Evolutionary conservation across 2,888 invertebrate genomes (phyloP).

Genomic region (Pimpla rufipes): DNA sequence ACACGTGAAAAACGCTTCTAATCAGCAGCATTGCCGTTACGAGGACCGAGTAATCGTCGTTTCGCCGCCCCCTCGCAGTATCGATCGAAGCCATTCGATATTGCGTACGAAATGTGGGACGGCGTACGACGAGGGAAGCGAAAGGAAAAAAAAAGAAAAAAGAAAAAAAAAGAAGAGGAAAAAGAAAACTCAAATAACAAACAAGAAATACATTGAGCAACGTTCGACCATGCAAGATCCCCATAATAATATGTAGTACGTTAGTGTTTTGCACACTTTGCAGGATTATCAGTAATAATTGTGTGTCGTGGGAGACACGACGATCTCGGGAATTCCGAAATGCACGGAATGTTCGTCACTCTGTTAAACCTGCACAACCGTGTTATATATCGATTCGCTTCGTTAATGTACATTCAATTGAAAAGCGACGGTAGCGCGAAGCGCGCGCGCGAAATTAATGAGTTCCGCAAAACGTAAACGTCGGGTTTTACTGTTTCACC

Average conservation of each 20-base stretch:
- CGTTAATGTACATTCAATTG: conserved; percentile 33
- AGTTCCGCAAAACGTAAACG: background rate
- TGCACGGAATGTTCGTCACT: conserved; percentile 52
- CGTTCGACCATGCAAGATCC: conserved; percentile 33
- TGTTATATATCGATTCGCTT: conserved; percentile 39
- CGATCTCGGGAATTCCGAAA: conserved; percentile 40
- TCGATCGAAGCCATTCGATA: background rate
- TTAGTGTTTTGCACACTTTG: background rate
- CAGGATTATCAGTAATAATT: conserved; percentile 10
- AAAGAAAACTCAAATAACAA: background rate
- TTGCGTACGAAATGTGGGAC: conserved; percentile 1
- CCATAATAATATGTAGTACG: conserved; percentile 25
- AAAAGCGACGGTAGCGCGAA: background rate
- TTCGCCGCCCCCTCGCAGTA: background rate
- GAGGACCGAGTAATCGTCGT: background rate
- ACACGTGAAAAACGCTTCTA: background rate
- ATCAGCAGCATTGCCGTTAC: background rate
- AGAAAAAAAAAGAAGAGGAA: background rate
- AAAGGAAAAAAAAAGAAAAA: background rate
- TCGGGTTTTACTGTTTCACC: background rate
- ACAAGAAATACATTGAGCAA: conserved; percentile 23
- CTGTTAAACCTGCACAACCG: conserved; percentile 31
- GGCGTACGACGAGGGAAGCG: background rate
- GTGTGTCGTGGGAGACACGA: conserved; percentile 4
- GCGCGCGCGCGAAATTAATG: conserved; percentile 10